A percentile compares a stretch with the other conserved stretches of the same genome.
These are phyloP conservation scores for Pagetopsis macropterus DNA, from an alignment of 2,797 vertebrate genomes.

Conservation along the genomic window DNA sequence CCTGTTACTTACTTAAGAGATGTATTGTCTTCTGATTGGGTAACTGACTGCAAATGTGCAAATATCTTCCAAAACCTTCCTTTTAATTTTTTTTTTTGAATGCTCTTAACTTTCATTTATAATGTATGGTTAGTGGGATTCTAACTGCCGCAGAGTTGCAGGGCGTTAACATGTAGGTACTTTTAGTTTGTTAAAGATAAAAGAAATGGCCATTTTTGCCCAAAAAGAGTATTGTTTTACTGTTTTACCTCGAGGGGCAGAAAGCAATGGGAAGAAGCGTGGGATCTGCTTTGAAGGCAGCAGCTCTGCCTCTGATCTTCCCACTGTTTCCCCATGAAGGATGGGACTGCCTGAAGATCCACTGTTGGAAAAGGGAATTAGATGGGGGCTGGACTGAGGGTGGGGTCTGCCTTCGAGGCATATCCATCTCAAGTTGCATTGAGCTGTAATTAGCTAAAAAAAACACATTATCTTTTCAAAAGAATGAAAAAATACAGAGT, in stretches of 20 bases:
- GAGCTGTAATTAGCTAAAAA: conserved; percentile 57
- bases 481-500: conserved; percentile 47
- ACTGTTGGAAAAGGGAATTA: conserved; percentile 63
- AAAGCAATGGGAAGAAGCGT: conserved; percentile 71
- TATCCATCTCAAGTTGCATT: conserved; percentile 71
- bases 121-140: neutral
- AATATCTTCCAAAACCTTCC: neutral
- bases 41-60: neutral
- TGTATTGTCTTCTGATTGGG: neutral
- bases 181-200: conserved; percentile 19
- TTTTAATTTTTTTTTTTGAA: neutral
- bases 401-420: conserved; percentile 71
- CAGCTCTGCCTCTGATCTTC: conserved; percentile 71
- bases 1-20: neutral
- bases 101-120: neutral
- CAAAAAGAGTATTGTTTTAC: neutral
- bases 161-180: neutral
- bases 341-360: conserved; percentile 67
- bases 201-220: conserved; percentile 10
- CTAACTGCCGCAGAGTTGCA: neutral
- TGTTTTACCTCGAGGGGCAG: conserved; percentile 62
- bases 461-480: conserved; percentile 59
- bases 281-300: conserved; percentile 75
- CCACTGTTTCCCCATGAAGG: conserved; percentile 64
- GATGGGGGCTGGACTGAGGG: conserved; percentile 66